phyloP scores from a whole-genome alignment of 2,797 vertebrate species.

The Pseudochaenichthys georgianus region DNA sequence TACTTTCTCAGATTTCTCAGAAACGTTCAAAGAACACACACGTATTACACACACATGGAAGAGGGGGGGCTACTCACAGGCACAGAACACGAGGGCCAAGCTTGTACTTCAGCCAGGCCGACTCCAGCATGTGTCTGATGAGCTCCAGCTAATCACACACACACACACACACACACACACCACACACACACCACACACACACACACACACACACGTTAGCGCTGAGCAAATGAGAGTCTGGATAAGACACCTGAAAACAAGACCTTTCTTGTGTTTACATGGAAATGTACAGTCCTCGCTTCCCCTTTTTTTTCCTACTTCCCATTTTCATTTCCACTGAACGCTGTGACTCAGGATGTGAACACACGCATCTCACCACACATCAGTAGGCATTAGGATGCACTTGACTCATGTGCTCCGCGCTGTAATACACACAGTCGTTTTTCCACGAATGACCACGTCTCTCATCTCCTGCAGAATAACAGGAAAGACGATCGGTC shows the following conservation, averaged over 20 bases:
- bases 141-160: conserved; percentile 89
- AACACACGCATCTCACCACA: conserved; percentile 27
- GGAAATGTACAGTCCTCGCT: conserved; percentile 23
- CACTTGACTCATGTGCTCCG: conserved; percentile 13
- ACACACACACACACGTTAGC: conserved; percentile 35
- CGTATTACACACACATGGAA: background rate
- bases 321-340: conserved; percentile 53
- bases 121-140: conserved; percentile 91
- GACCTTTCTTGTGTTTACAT: background rate
- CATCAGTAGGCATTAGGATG: conserved; percentile 11
- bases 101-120: conserved; percentile 89
- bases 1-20: background rate
- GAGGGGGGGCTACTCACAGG: conserved; percentile 86
- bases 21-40: conserved; percentile 1
- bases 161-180: no score
- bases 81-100: conserved; percentile 83
- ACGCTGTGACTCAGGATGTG: background rate
- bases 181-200: conserved; percentile 13
- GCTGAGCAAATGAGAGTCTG: background rate
- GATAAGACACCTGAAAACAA: no score
- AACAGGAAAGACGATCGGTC: conserved; percentile 76
- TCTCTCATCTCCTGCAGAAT: conserved; percentile 49
- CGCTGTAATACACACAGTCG: background rate
- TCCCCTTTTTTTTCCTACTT: conserved; percentile 37
- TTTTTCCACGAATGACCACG: conserved; percentile 25